Base-by-base conservation (phyloP, 2,113 vertebrate species). In the Neolamprologus devosi region DNA sequence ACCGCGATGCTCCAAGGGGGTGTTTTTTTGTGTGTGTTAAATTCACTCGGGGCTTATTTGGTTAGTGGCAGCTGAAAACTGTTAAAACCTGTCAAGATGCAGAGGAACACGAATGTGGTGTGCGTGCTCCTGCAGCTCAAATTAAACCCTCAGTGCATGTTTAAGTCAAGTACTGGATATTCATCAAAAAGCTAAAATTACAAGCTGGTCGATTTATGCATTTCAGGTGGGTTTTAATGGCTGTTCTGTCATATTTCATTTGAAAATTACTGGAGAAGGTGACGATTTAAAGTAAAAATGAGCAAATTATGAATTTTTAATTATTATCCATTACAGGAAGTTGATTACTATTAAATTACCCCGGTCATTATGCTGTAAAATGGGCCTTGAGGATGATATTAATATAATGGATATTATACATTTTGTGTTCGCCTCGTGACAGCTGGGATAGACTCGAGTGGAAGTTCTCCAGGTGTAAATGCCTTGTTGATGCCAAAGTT, bases 311-410 rank as follows among this genome's bases (percentile, higher is more conserved):
- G 26, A 80, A 81, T 89, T 82, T 91, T 85, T 85, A 42, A 85
- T 92, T 60, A 49, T 81, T 84, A 82, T 33, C 53, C 57, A 84
- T 86, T 60, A 86, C 33, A 54, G 55, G 23, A 83, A 83, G 51
- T 85, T 81, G 55, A 89, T 92, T 73, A 89, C 75, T 87, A 53
- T 86, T 88, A 91, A 89, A 87, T 87, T 84, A 80, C 81, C 86
- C 35, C 21, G 1, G 63, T 85, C 79, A 83, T 85, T 87, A 81
- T 89, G 23, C 35, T 79, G 55, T 33, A 78, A 65, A 85, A 88
- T 26, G 70, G 73, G 54, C 82, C 80, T 81, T 30, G 21, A 85
- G 51, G 68, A 90, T 45, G 42, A 16, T 51, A 63, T 84, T 80
- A 49, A 51, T 75, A 30, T 84, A 65, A 86, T 80, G 28, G 47